Conservation (phyloP, 2,113 vertebrate species). For the Phalacrocorax carbo region DNA sequence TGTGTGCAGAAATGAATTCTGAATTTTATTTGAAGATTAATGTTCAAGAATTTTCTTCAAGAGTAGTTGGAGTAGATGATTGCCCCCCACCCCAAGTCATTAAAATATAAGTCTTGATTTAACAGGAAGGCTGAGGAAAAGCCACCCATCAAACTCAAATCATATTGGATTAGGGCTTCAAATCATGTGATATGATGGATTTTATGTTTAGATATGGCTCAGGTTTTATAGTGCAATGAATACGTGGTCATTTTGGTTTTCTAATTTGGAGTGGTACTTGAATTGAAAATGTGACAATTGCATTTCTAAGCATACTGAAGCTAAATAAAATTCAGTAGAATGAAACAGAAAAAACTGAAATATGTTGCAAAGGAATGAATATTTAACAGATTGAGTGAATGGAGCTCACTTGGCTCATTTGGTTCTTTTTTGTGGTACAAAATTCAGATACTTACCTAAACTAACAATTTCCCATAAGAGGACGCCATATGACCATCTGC, state of each 20-base stretch:
- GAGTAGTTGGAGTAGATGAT: neutral
- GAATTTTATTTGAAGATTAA: neutral
- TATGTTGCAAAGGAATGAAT: neutral
- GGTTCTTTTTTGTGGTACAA: neutral
- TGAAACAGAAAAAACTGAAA: neutral
- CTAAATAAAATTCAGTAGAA: neutral
- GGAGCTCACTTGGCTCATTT: neutral
- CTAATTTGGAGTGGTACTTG: neutral
- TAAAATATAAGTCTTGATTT: neutral
- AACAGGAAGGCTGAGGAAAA: neutral
- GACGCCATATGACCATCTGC: slow-evolving; percentile 88
- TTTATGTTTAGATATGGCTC: neutral
- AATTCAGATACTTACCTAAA: slow-evolving; percentile 77
- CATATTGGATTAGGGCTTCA: neutral
- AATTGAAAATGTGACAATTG: neutral
- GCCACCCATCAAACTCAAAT: neutral
- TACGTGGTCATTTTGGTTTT: neutral
- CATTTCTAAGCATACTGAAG: neutral
- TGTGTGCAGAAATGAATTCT: neutral
- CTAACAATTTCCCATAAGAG: slow-evolving; percentile 89
- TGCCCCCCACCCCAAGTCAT: neutral
- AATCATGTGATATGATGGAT: neutral
- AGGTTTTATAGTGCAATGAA: neutral
- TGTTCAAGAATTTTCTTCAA: neutral
- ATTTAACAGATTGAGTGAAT: neutral